Percentiles rank a stretch among this genome's conserved stretches.
Evolutionary conservation across 1,140 invertebrate genomes (phyloP).

Genomic region (Teleogryllus occipitalis): DNA sequence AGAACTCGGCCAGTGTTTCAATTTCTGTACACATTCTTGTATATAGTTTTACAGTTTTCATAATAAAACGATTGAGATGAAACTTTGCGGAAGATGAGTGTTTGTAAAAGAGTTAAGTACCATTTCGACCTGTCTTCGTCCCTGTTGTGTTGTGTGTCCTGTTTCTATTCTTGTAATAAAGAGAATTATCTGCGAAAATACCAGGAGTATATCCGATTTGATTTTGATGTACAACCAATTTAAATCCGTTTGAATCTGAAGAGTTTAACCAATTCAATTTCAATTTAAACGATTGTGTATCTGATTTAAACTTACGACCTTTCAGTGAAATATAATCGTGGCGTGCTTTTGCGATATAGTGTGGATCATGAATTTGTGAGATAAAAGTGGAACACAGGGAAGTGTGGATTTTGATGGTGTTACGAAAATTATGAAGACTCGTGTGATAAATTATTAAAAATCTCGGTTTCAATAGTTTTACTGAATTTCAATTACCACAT

Average conservation of each 20-base stretch:
- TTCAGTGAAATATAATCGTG: no score
- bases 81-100: neutral
- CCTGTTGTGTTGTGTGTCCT: neutral
- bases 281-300: no score
- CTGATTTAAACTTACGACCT: no score
- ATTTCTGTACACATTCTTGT: conserved; percentile 23
- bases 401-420: no score
- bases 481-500: no score
- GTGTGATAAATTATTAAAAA: no score
- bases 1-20: conserved; percentile 21
- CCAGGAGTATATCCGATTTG: neutral
- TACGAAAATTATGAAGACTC: no score
- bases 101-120: neutral
- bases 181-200: neutral
- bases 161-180: neutral
- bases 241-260: neutral
- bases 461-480: no score
- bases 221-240: neutral
- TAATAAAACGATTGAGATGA: conserved; percentile 24
- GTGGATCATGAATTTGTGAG: no score
- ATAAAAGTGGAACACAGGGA: no score
- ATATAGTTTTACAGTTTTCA: conserved; percentile 23
- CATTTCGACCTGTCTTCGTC: neutral
- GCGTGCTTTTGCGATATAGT: no score
- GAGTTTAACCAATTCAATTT: neutral